Evolutionary conservation across 2,113 vertebrate genomes (phyloP), one percentile per base, ranked within the genome.

Genomic region (Catharus minimus): DNA sequence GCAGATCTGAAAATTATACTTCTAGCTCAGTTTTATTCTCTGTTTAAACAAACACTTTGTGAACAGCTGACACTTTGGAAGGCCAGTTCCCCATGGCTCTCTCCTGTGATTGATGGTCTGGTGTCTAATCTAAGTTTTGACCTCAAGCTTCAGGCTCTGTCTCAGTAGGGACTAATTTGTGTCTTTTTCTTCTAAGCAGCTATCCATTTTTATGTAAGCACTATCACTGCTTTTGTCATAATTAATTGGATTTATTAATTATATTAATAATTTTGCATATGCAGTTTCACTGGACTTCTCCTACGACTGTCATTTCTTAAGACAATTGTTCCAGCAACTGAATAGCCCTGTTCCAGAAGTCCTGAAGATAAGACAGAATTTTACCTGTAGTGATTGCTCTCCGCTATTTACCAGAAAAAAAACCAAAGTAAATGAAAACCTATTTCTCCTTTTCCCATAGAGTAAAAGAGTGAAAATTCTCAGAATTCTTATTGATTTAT

Each of bases 61-160:
- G 41, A 93, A 68, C 53, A 82, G 75, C 41, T 72, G 67, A 82
- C 91, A 68, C 17, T 73, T 76, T 81, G 46, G 62, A 85, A 78
- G 13, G 16, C 50, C 46, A 21, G 23, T 27, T 89, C 53, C 39
- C 49, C 13, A 36, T 0, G 0, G 5, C 10, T 67, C 13, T 82
- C 27, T 49, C 24, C 27, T 11, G 3, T 94, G 62, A 76, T 36
- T 65, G 22, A 85, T 85, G 26, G 5, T 33, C 30, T 78, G 21
- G 9, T 38, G 26, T 86, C 68, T 76, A 89, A 89, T 57, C 46
- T 72, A 53, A 53, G 15, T 73, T 90, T 82, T 76, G 32, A 76
- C 61, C 71, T 79, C 58, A 82, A 46, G 28, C 28, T 89, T 30
- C 58, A 66, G 41, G 11, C 4, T 72, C 8, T 85, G 7, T 27